These are phyloP conservation scores for Rhinopomastus cyanomelas DNA, from an alignment of 2,113 vertebrate genomes.

Conservation along the genomic window DNA sequence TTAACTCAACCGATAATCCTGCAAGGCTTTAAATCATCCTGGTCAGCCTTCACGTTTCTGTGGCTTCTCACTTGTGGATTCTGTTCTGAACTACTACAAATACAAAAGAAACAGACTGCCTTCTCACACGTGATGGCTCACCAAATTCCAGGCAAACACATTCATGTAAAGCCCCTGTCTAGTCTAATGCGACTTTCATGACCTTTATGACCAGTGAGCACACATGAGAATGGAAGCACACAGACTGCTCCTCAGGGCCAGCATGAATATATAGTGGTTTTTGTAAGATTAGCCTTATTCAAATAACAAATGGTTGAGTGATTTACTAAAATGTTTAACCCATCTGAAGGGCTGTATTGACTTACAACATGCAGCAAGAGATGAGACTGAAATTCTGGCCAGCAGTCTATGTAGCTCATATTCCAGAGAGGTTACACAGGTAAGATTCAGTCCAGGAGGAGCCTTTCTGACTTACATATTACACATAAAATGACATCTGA, in stretches of 20 bases:
- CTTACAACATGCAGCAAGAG: neutral
- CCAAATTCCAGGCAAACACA: conserved; percentile 31
- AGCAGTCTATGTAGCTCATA: accelerated
- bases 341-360: neutral
- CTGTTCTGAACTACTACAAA: neutral
- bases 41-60: neutral
- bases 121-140: neutral
- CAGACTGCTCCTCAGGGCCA: neutral
- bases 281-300: neutral
- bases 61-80: neutral
- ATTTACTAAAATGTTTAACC: neutral
- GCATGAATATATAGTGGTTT: neutral
- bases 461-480: neutral
- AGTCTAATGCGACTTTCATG: neutral
- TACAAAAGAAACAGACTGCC: neutral
- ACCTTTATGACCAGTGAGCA: conserved; percentile 44
- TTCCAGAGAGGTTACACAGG: neutral
- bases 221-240: neutral
- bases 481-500: neutral
- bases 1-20: neutral
- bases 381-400: neutral
- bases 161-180: neutral
- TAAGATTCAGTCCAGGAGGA: neutral
- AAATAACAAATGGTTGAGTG: neutral
- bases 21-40: neutral